Conservation (phyloP, 2,888 invertebrate species). For the Panzeria rudis region DNA sequence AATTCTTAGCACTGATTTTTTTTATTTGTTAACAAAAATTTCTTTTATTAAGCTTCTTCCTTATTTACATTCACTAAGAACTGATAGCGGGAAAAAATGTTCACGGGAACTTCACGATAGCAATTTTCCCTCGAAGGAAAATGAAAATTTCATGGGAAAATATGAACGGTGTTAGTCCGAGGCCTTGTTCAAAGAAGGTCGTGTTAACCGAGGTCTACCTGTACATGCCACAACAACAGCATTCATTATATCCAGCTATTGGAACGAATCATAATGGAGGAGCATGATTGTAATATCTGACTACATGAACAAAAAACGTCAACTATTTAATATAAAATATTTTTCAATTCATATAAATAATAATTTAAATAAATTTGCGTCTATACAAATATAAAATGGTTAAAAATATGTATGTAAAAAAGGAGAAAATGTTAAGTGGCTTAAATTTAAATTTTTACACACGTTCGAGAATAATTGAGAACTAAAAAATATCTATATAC, state of each 20-base stretch:
- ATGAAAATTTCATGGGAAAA: too few relatives aligned
- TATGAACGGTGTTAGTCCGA: too few relatives aligned
- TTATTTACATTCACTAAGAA: too few relatives aligned
- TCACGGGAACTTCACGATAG: too few relatives aligned
- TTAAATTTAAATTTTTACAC: conserved; percentile 41
- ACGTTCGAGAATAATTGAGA: conserved; percentile 41
- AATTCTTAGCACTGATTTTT: too few relatives aligned
- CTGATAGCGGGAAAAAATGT: too few relatives aligned
- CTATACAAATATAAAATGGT: conserved; percentile 30
- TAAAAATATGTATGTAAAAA: conserved; percentile 20
- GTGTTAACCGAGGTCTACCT: too few relatives aligned
- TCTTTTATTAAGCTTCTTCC: too few relatives aligned
- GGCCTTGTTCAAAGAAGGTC: too few relatives aligned
- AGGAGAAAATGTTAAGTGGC: conserved; percentile 35
- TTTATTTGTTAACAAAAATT: too few relatives aligned
- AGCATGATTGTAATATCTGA: neutral
- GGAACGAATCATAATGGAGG: conserved; percentile 36
- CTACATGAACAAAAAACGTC: conserved; percentile 6
- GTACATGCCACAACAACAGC: neutral
- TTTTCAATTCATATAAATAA: conserved; percentile 17
- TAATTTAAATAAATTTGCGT: conserved; percentile 65
- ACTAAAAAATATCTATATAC: neutral
- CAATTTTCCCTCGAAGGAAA: too few relatives aligned
- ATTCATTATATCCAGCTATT: conserved; percentile 16
- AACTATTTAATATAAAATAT: conserved; percentile 25